phyloP scores from a whole-genome alignment of 2,113 vertebrate species.

The Noctilio leporinus region DNA sequence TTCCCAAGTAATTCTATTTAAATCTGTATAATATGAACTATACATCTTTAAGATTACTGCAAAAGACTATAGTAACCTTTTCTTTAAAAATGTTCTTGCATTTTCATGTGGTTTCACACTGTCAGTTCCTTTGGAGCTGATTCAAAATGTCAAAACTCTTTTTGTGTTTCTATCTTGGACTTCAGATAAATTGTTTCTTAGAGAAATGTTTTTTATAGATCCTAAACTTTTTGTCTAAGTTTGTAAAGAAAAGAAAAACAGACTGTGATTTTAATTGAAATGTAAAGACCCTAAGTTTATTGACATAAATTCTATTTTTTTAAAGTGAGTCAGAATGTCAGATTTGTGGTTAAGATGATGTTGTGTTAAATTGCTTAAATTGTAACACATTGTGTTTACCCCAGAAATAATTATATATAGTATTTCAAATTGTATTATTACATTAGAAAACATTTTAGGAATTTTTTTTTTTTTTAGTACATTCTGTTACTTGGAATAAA shows the following conservation, averaged over 20 bases:
- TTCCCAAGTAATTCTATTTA: slow-evolving; percentile 11
- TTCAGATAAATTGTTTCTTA: slow-evolving; percentile 26
- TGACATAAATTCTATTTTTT: background rate
- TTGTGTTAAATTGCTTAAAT: slow-evolving; percentile 1
- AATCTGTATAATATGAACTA: slow-evolving; percentile 24
- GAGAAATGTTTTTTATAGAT: background rate
- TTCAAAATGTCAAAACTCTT: slow-evolving; percentile 44
- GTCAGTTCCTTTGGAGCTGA: background rate
- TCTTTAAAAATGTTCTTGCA: slow-evolving; percentile 26
- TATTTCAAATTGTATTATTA: background rate
- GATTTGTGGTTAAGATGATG: background rate
- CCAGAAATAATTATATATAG: background rate
- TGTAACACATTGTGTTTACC: background rate
- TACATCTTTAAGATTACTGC: slow-evolving; percentile 39
- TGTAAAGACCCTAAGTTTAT: background rate
- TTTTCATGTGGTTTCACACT: slow-evolving; percentile 31
- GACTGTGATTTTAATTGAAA: background rate
- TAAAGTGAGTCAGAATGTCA: background rate
- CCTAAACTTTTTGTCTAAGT: background rate
- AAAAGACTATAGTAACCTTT: slow-evolving; percentile 49
- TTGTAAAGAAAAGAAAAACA: background rate
- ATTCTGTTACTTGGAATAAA: background rate
- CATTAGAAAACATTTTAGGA: background rate
- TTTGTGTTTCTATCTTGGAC: background rate
- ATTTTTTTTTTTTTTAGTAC: background rate